These are phyloP conservation scores for Phenacoccus solenopsis DNA, from an alignment of 1,140 invertebrate species.

Conservation along the genomic window DNA sequence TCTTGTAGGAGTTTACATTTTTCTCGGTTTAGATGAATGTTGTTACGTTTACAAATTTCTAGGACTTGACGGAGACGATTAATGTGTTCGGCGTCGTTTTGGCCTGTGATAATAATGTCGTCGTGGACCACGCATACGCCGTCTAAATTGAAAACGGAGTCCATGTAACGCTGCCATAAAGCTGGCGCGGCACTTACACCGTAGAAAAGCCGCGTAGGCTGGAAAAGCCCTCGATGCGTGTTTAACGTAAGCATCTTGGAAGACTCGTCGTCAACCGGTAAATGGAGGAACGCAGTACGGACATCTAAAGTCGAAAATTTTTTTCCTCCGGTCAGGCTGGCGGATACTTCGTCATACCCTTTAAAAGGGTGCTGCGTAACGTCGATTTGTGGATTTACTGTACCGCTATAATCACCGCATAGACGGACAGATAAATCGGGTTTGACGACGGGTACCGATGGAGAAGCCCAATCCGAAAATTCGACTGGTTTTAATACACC, in stretches of 20 bases:
- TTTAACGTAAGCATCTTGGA: conserved; percentile 25
- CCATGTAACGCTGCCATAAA: conserved; percentile 32
- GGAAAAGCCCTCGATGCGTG: conserved; percentile 23
- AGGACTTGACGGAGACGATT: background rate
- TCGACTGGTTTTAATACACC: conserved; percentile 33
- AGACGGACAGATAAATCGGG: conserved; percentile 34
- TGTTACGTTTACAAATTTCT: background rate
- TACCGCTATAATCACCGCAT: conserved; percentile 38
- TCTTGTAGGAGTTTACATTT: conserved; percentile 33
- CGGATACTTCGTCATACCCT: conserved; percentile 31
- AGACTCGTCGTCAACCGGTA: conserved; percentile 29
- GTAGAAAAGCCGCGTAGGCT: background rate
- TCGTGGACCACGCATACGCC: conserved; percentile 27
- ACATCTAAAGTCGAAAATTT: conserved; percentile 32
- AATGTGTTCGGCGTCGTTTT: conserved; percentile 20
- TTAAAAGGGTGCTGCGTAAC: conserved; percentile 31
- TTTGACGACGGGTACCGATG: conserved; percentile 38
- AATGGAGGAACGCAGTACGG: conserved; percentile 30
- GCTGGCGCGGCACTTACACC: background rate
- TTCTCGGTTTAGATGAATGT: conserved; percentile 27
- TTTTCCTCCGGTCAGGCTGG: conserved; percentile 26
- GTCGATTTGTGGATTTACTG: conserved; percentile 32
- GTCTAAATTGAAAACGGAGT: conserved; percentile 31
- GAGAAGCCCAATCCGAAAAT: conserved; percentile 37
- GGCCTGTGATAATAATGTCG: conserved; percentile 28